Conservation (phyloP, 2,797 vertebrate species). For the Typhlichthys eigenmanni region DNA sequence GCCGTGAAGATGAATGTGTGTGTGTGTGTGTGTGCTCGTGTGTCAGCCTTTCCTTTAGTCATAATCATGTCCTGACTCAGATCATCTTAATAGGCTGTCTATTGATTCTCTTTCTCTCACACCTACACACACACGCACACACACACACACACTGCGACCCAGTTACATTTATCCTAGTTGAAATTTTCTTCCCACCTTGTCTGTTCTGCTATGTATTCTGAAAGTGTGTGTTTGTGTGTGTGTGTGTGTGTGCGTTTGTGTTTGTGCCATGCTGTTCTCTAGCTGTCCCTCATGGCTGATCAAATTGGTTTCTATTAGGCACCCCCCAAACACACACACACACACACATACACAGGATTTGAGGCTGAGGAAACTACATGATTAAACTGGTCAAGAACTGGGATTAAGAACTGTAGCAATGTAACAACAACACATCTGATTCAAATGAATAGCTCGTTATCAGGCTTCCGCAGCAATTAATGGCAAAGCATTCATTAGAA, state of each 20-base stretch:
- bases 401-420: too few species aligned
- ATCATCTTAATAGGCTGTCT: slow-evolving; percentile 51
- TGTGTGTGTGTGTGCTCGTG: slow-evolving; percentile 3
- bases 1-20: background rate
- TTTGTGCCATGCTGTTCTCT: slow-evolving; percentile 49
- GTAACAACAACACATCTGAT: too few species aligned
- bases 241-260: slow-evolving; percentile 29
- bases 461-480: too few species aligned
- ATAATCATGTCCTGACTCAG: slow-evolving; percentile 32
- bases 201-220: slow-evolving; percentile 59
- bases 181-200: slow-evolving; percentile 65
- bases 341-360: background rate
- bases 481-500: too few species aligned
- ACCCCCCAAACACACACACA: slow-evolving; percentile 9
- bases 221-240: slow-evolving; percentile 27
- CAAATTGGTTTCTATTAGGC: slow-evolving; percentile 57
- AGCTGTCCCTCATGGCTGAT: slow-evolving; percentile 56
- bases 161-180: slow-evolving; percentile 74
- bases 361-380: too few species aligned
- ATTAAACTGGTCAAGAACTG: too few species aligned
- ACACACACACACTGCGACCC: slow-evolving; percentile 58
- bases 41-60: slow-evolving; percentile 10
- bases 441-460: too few species aligned
- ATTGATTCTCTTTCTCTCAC: slow-evolving; percentile 41
- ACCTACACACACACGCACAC: slow-evolving; percentile 3